Evolutionary conservation across 2,797 vertebrate species (phyloP).

Genomic region (Anableps anableps): DNA sequence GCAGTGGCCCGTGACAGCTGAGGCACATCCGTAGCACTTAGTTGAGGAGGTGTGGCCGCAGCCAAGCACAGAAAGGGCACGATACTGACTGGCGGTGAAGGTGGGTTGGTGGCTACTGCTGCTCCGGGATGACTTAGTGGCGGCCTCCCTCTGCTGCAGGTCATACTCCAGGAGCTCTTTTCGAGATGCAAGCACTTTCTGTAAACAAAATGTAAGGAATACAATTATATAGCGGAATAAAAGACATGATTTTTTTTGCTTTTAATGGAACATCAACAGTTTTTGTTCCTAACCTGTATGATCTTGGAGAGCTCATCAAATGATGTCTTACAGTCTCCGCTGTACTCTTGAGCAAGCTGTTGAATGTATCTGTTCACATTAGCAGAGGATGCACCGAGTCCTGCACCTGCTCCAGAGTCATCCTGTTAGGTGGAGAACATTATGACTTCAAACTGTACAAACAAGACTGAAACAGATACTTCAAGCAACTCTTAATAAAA

Average conservation of each 20-base stretch:
- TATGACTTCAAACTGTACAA: background rate
- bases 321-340: slow-evolving; percentile 97
- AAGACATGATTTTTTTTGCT: fast-evolving
- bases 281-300: slow-evolving; percentile 87
- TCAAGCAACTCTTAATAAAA: background rate
- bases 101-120: slow-evolving; percentile 91
- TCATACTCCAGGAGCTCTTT: slow-evolving; percentile 98
- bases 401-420: slow-evolving; percentile 88
- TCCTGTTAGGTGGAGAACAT: slow-evolving; percentile 79
- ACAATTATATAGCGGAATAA: background rate
- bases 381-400: slow-evolving; percentile 92
- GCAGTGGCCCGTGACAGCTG: slow-evolving; percentile 96
- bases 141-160: slow-evolving; percentile 95
- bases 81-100: slow-evolving; percentile 96
- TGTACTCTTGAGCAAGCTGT: slow-evolving; percentile 97
- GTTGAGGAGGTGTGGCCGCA: slow-evolving; percentile 97
- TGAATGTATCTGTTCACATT: slow-evolving; percentile 98
- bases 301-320: slow-evolving; percentile 99
- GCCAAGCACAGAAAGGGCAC: slow-evolving; percentile 93
- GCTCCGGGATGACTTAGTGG: slow-evolving; percentile 93
- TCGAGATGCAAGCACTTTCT: slow-evolving; percentile 99
- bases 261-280: fast-evolving
- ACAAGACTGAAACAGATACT: background rate
- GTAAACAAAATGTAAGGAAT: slow-evolving; percentile 25
- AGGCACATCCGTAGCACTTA: slow-evolving; percentile 98